Base-by-base conservation (phyloP, 2,113 vertebrate species). In the Coracopsis vasa region DNA sequence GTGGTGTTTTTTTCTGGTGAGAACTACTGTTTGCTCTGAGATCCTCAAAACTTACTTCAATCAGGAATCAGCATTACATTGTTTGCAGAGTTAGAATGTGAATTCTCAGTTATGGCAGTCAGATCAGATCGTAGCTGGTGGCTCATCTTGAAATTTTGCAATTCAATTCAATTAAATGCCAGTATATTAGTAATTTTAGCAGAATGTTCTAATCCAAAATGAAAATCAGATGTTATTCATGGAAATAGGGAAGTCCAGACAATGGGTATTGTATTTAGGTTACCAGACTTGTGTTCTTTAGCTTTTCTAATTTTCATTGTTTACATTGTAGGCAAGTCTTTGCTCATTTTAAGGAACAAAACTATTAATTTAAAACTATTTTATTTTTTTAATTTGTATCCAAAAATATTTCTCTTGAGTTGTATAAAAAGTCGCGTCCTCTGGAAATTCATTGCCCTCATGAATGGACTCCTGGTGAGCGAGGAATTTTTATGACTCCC, bases 191-290 rank as follows among this genome's bases (percentile, higher is more conserved):
- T 97, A 94, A 95, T 97, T 97, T 96, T 95, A 94, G 94, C 92
- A 86, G 71, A 92, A 54, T 95, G 88, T 96, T 97, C 94, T 97
- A 65, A 51, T 88, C 75, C 86, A 72, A 93, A 97, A 98, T 98
- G 92, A 97, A 95, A 97, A 95, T 96, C 98, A 98, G 94, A 97
- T 98, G 97, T 94, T 83, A 78, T 89, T 75, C 89, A 82, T 62
- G 86, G 92, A 95, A 94, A 88, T 58, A 39, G 66, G 75, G 66
- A 78, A 93, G 79, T 92, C 90, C 80, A 81, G 88, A 96, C 95
- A 96, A 93, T 96, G 95, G 90, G 16, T 94, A 96, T 96, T 96
- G 92, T 97, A 64, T 96, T 93, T 92, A 64, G 64, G 71, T 93
- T 96, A 64, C 33, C 13, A 42, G 95, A 8, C 67, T 96, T 86